These are phyloP conservation scores for Ericerus pela DNA, from an alignment of 1,140 invertebrate species.

Conservation along the genomic window DNA sequence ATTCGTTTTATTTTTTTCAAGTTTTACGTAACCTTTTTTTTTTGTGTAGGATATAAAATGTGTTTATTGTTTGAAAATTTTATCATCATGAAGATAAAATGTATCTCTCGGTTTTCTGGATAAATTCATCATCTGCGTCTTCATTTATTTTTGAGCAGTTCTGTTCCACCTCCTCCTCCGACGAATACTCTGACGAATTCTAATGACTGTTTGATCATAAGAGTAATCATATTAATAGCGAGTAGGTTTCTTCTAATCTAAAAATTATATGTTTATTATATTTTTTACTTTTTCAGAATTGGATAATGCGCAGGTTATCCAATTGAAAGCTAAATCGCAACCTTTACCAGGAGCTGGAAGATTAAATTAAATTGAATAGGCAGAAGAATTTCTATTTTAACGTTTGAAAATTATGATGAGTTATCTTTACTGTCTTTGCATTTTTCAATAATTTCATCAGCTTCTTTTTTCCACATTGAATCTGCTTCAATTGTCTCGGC, in stretches of 20 bases:
- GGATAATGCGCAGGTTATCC: not conserved
- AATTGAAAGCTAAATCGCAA: constrained; percentile 1
- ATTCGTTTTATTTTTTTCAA: not conserved
- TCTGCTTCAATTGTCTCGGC: too few relatives aligned
- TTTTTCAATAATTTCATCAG: not conserved
- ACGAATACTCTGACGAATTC: not conserved
- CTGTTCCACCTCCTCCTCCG: not conserved
- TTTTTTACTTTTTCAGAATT: not conserved
- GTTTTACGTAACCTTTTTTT: not conserved
- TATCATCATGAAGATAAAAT: not conserved
- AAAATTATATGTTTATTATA: not conserved
- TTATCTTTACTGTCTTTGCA: not conserved
- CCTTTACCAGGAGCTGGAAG: not conserved
- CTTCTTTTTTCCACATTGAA: constrained; percentile 3
- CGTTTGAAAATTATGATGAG: not conserved
- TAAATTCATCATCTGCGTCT: too few relatives aligned
- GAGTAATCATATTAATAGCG: not conserved
- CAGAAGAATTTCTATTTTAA: not conserved
- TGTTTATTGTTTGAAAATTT: not conserved
- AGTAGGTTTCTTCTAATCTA: not conserved
- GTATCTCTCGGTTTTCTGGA: not conserved
- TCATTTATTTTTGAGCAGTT: too few relatives aligned
- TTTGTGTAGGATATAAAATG: not conserved
- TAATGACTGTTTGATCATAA: not conserved
- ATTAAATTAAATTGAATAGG: not conserved